Evolutionary conservation across 2,888 invertebrate species (phyloP).

Genomic region (Chrysolina americana): DNA sequence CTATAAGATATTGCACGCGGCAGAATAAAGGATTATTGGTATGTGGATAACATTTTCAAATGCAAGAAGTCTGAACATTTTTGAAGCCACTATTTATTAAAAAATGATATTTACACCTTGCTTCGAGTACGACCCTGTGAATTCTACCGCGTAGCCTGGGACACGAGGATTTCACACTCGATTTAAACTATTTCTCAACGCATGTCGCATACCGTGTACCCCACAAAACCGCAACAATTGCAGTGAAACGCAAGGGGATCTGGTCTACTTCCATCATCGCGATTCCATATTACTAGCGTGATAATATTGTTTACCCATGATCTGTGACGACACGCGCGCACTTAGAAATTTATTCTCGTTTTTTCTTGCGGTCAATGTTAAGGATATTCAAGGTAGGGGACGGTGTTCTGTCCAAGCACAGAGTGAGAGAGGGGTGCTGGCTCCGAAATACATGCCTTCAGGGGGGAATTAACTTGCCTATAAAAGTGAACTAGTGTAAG

Average conservation of each 20-base stretch:
- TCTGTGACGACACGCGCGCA: conserved; percentile 60
- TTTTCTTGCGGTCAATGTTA: conserved; percentile 64
- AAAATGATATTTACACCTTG: neutral
- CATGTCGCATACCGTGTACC: conserved; percentile 26
- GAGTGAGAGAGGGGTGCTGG: conserved; percentile 29
- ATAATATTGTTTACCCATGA: conserved; percentile 49
- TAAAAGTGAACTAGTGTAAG: conserved; percentile 67
- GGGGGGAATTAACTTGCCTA: conserved; percentile 52
- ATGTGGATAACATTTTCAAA: too few species aligned
- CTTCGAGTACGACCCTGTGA: conserved; percentile 5
- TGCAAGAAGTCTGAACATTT: too few species aligned
- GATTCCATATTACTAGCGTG: conserved; percentile 54
- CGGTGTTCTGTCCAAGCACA: conserved; percentile 35
- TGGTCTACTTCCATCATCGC: conserved; percentile 65
- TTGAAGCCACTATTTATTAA: neutral
- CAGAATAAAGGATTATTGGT: too few species aligned
- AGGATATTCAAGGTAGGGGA: conserved; percentile 41
- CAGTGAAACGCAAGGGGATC: conserved; percentile 57
- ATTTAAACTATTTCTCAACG: conserved; percentile 28
- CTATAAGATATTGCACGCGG: too few species aligned
- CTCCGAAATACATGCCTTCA: conserved; percentile 33
- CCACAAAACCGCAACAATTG: conserved; percentile 37
- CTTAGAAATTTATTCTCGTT: conserved; percentile 64
- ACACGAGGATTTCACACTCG: conserved; percentile 9
- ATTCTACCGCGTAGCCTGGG: neutral